phyloP scores from a whole-genome alignment of 2,113 vertebrate species.

The Anas platyrhynchos region DNA sequence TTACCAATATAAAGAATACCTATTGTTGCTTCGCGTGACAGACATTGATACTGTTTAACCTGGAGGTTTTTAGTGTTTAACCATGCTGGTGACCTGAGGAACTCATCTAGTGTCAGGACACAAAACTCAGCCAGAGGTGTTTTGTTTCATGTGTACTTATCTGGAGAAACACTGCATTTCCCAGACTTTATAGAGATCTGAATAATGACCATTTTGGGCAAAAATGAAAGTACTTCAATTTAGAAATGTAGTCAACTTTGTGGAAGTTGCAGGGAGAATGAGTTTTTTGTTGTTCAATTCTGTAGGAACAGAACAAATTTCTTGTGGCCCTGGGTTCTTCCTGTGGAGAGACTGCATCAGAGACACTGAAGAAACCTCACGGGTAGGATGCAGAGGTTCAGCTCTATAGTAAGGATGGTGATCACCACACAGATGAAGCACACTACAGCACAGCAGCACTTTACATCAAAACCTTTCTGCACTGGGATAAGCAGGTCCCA shows the following conservation, averaged over 20 bases:
- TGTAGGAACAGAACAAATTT: neutral
- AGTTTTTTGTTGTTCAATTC: neutral
- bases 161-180: neutral
- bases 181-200: neutral
- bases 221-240: neutral
- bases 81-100: neutral
- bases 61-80: neutral
- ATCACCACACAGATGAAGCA: neutral
- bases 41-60: neutral
- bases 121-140: neutral
- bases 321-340: neutral
- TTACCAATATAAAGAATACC: neutral
- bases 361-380: fast-evolving
- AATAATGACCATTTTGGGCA: neutral
- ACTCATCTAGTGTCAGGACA: neutral
- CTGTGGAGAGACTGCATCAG: neutral
- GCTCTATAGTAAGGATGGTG: neutral
- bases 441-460: neutral
- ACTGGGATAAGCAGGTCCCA: neutral
- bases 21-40: neutral
- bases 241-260: neutral
- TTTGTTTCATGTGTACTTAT: neutral
- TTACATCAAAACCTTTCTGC: neutral
- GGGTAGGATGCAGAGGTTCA: neutral
- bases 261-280: neutral